These are phyloP conservation scores for Clanis bilineata DNA, from an alignment of 2,888 invertebrate species.

Conservation along the genomic window DNA sequence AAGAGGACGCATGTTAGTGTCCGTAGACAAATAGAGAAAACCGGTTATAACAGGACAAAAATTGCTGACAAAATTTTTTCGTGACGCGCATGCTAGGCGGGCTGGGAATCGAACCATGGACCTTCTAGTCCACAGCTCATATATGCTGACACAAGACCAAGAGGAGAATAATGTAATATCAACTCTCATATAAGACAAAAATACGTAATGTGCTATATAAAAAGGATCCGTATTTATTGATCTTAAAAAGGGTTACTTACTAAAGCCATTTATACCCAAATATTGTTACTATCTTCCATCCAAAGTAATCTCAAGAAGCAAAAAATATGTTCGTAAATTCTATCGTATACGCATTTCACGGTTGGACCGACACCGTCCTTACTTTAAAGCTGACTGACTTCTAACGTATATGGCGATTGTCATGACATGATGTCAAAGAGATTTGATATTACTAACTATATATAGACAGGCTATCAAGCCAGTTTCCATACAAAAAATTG, in stretches of 20 bases:
- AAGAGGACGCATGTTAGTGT: too few species aligned
- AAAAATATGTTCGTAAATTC: slow-evolving; percentile 19
- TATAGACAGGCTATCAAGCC: too few species aligned
- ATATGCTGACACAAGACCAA: not conserved
- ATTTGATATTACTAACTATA: too few species aligned
- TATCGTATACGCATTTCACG: slow-evolving; percentile 23
- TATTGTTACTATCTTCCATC: not conserved
- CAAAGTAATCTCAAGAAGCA: slow-evolving; percentile 13
- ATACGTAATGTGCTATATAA: not conserved
- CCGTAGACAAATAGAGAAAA: too few species aligned
- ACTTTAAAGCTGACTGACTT: not conserved
- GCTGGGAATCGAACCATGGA: too few species aligned
- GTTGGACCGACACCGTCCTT: not conserved
- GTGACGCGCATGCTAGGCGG: too few species aligned
- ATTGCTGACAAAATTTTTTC: too few species aligned
- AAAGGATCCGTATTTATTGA: not conserved
- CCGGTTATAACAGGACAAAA: too few species aligned
- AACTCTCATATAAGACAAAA: not conserved
- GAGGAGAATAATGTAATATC: too few species aligned
- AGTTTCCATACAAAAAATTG: too few species aligned
- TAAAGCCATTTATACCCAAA: not conserved
- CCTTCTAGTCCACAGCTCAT: too few species aligned
- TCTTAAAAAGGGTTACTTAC: not conserved
- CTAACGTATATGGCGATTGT: not conserved
- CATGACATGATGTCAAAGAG: not conserved